Conservation (phyloP, 37 sponge, comb jelly and placozoan genomes). For the Halisarca cf. caerulea region DNA sequence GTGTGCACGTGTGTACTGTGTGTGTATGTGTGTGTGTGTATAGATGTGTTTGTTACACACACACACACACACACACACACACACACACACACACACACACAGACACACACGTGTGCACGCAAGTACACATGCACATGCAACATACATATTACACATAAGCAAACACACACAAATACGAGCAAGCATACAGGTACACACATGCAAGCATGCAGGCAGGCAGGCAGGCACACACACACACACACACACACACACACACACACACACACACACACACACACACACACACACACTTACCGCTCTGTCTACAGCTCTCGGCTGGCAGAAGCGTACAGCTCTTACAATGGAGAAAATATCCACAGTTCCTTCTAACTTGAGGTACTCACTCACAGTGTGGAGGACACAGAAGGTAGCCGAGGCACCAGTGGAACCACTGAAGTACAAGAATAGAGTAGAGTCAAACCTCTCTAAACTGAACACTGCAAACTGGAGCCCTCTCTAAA, state of each 20-base stretch:
- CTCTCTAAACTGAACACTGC: too few relatives aligned
- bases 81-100: neutral
- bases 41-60: too few relatives aligned
- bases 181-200: neutral
- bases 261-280: too few relatives aligned
- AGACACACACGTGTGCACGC: neutral
- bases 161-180: neutral
- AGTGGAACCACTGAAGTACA: conserved; percentile 3
- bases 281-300: neutral
- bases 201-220: neutral
- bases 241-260: too few relatives aligned
- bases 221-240: too few relatives aligned
- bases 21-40: too few relatives aligned
- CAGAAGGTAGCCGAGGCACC: neutral
- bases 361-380: neutral
- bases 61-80: too few relatives aligned
- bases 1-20: too few relatives aligned
- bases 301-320: neutral
- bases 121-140: neutral
- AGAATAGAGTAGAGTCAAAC: too few relatives aligned
- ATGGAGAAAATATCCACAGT: neutral
- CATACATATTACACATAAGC: neutral
- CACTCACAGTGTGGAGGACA: neutral
- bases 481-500: too few relatives aligned
- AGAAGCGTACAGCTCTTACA: neutral